Percentiles rank a stretch among this genome's conserved stretches.
Conservation (phyloP, 53 echinoderm and acorn worm genomes). For the Henricia sp. region DNA sequence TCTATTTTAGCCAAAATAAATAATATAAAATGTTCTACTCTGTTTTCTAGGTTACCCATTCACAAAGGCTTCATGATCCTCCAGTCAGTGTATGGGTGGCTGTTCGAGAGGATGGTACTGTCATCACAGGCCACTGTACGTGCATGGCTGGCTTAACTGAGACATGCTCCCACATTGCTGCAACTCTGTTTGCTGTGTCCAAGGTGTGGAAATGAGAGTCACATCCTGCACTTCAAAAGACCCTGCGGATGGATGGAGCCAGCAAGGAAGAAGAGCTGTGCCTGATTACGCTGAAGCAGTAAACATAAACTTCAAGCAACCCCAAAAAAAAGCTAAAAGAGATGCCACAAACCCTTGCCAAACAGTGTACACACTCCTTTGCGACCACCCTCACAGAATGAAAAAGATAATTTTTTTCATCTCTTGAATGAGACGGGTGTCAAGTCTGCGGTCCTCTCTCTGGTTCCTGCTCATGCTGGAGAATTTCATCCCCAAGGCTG, state of each 20-base stretch:
- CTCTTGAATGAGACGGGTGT: conserved; percentile 16
- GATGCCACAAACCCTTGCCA: too few species aligned
- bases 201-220: too few species aligned
- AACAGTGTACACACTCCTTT: too few species aligned
- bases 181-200: too few species aligned
- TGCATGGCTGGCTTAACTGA: conserved; percentile 36
- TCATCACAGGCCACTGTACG: conserved; percentile 27
- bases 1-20: too few species aligned
- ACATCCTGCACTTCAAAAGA: too few species aligned
- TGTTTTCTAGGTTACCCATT: conserved; percentile 6
- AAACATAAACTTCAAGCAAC: too few species aligned
- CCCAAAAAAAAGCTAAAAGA: too few species aligned
- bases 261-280: too few species aligned
- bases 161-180: conserved; percentile 23
- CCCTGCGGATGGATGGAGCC: too few species aligned
- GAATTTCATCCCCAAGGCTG: conserved; percentile 2
- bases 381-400: neutral
- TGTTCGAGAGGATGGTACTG: conserved; percentile 16
- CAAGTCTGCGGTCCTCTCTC: neutral
- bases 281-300: too few species aligned
- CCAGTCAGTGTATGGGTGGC: conserved; percentile 18
- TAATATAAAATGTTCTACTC: too few species aligned
- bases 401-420: neutral
- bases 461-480: conserved; percentile 17
- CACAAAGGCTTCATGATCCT: conserved; percentile 12